Evolutionary conservation across 2,113 vertebrate genomes (phyloP).

Genomic region (Corvus hawaiiensis): DNA sequence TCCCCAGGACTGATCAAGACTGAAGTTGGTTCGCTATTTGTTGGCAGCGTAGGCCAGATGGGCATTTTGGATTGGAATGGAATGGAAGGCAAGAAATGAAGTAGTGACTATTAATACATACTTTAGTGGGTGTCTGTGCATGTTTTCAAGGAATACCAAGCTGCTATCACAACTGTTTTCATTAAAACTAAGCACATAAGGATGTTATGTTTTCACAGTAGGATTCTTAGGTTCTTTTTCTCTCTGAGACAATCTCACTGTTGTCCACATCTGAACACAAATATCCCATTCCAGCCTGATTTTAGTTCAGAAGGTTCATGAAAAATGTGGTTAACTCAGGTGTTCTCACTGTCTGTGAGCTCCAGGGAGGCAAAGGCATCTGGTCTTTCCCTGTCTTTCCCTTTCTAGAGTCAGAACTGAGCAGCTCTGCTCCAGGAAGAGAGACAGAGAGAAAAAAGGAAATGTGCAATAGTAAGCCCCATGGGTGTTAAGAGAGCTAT

Average conservation of each 20-base stretch:
- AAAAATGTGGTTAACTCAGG: neutral
- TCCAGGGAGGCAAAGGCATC: neutral
- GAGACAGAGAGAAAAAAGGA: neutral
- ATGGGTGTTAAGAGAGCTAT: neutral
- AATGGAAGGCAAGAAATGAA: neutral
- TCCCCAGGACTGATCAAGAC: neutral
- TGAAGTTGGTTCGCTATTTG: neutral
- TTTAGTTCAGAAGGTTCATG: neutral
- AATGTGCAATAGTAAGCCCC: neutral
- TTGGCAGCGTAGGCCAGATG: fast-evolving
- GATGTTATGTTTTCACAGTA: neutral
- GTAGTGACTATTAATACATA: neutral
- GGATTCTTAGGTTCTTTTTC: neutral
- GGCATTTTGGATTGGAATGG: neutral
- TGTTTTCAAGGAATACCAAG: neutral
- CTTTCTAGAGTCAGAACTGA: neutral
- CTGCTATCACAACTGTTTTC: neutral
- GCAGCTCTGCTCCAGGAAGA: neutral
- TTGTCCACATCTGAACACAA: neutral
- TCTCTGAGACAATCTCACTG: neutral
- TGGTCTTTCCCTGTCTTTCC: neutral
- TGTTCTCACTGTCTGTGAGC: neutral
- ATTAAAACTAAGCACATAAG: neutral
- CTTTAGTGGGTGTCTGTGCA: neutral
- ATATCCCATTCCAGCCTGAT: neutral